A percentile compares a stretch with the other conserved stretches of the same genome.
Evolutionary conservation across 2,113 vertebrate species (phyloP).

Genomic region (Lophochroa leadbeateri): DNA sequence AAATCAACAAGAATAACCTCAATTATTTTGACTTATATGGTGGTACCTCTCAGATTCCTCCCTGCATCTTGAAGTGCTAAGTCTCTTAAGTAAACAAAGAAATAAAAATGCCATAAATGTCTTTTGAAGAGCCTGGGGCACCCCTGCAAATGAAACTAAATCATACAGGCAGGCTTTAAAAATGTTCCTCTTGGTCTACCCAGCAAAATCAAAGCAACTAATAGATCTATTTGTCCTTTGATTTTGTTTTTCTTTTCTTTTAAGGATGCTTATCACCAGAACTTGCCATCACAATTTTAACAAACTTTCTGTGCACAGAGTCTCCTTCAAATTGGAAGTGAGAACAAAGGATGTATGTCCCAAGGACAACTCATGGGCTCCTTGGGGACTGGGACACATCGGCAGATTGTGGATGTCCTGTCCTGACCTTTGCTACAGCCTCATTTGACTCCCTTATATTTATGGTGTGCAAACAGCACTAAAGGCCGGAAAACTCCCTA

Average conservation of each 20-base stretch:
- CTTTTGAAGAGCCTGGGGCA: constrained; percentile 15
- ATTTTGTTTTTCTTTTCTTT: constrained; percentile 9
- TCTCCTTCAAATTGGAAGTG: not conserved
- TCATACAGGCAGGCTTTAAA: constrained; percentile 40
- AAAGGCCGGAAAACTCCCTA: not conserved
- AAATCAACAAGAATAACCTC: constrained; percentile 5
- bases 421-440: constrained; percentile 3
- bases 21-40: constrained; percentile 16
- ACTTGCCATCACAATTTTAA: not conserved
- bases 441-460: not conserved
- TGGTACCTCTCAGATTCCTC: constrained; percentile 1
- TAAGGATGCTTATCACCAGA: not conserved
- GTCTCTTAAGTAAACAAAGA: constrained; percentile 43
- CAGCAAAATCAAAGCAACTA: constrained; percentile 53
- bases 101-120: constrained; percentile 22
- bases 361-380: not conserved
- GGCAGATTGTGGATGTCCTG: not conserved
- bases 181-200: not conserved
- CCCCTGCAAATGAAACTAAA: not conserved
- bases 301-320: not conserved
- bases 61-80: constrained; percentile 5
- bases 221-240: constrained; percentile 50
- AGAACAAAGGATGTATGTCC: constrained; percentile 27
- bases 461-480: not conserved
- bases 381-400: not conserved